Percentiles rank a stretch among this genome's conserved stretches.
These are phyloP conservation scores for Himalopsyche anomala DNA, from an alignment of 2,888 invertebrate species.

Conservation along the genomic window DNA sequence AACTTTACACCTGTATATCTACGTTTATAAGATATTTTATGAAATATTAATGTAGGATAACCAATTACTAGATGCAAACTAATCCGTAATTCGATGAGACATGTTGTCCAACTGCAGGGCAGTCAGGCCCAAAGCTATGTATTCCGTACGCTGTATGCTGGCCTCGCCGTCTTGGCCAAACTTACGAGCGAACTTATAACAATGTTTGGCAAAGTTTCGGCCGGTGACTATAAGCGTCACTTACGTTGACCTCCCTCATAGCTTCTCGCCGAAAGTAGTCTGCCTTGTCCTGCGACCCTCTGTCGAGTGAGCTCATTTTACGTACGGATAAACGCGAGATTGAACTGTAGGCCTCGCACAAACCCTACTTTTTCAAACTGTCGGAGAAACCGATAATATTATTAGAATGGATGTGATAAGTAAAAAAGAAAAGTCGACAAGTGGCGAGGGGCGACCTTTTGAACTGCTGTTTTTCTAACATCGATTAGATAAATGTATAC, in stretches of 20 bases:
- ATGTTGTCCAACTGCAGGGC: not conserved
- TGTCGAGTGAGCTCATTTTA: constrained; percentile 9
- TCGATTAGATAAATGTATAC: not conserved
- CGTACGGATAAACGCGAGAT: not conserved
- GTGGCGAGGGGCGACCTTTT: not conserved
- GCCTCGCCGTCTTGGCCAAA: constrained; percentile 38
- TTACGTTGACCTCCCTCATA: constrained; percentile 17
- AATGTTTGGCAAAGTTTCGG: constrained; percentile 49
- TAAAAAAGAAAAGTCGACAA: not conserved
- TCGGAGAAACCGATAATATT: constrained; percentile 1
- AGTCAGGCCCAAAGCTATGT: not conserved
- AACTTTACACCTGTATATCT: too few species aligned
- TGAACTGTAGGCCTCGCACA: not conserved
- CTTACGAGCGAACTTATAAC: constrained; percentile 48
- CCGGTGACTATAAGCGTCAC: constrained; percentile 35
- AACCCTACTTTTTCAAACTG: not conserved
- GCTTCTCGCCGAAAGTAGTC: not conserved
- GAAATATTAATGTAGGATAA: not conserved
- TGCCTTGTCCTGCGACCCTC: not conserved
- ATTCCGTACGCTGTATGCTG: not conserved
- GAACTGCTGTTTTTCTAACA: constrained; percentile 5
- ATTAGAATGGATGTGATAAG: constrained; percentile 24
- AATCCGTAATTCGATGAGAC: not conserved
- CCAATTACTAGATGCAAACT: not conserved
- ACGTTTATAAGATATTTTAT: too few species aligned